A percentile compares a stretch with the other conserved stretches of the same genome.
Evolutionary conservation across 2,797 vertebrate species (phyloP).

Genomic region (Alcedo atthis): DNA sequence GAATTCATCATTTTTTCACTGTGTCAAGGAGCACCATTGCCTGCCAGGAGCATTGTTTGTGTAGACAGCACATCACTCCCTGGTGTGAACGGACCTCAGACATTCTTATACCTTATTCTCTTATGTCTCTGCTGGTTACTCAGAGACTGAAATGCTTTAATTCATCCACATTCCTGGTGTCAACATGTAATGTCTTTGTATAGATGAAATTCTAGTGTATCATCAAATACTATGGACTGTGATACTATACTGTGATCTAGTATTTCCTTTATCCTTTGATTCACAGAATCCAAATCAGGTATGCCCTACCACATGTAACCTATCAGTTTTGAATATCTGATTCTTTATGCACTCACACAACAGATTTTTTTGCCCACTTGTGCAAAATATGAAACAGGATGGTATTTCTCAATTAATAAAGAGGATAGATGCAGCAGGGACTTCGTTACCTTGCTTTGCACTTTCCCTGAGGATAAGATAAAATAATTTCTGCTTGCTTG

Average conservation of each 20-base stretch:
- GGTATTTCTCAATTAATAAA: slow-evolving; percentile 9
- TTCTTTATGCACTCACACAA: neutral
- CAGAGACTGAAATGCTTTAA: neutral
- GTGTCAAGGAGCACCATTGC: neutral
- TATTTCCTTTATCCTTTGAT: slow-evolving; percentile 39
- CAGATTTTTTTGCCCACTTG: neutral
- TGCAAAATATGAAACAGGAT: neutral
- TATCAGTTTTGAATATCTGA: neutral
- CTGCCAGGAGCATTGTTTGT: neutral
- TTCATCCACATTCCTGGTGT: neutral
- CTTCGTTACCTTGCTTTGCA: slow-evolving; percentile 18
- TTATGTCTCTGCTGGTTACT: neutral
- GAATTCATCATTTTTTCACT: neutral
- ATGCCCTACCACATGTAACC: neutral
- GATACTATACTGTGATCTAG: slow-evolving; percentile 6
- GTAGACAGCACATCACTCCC: neutral
- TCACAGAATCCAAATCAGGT: neutral
- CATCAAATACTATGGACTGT: neutral
- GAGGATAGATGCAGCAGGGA: neutral
- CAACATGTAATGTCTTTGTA: neutral
- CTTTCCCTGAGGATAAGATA: slow-evolving; percentile 30
- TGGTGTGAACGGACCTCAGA: neutral
- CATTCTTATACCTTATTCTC: neutral
- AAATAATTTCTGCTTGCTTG: slow-evolving; percentile 49
- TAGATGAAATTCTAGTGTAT: neutral